Percentiles rank a stretch among this genome's conserved stretches.
Evolutionary conservation across 2,113 vertebrate genomes (phyloP).

Genomic region (Stigmatopora nigra): DNA sequence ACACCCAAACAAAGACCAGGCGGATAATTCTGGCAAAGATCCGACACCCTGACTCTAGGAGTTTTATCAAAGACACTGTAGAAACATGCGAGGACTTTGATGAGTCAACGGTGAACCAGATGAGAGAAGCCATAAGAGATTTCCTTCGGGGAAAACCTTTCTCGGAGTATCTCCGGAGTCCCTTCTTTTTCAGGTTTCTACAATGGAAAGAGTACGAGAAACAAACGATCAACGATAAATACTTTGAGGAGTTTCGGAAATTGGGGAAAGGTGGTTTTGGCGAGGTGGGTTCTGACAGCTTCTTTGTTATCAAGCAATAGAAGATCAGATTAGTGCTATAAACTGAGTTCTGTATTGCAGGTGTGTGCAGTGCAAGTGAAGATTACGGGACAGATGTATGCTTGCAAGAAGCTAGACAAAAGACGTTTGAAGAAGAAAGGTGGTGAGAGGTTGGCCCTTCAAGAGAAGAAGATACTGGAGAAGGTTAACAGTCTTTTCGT

Average conservation of each 20-base stretch:
- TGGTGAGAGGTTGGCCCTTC: slow-evolving; percentile 80
- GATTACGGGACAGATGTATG: slow-evolving; percentile 87
- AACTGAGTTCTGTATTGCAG: slow-evolving; percentile 52
- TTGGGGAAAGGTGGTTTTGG: slow-evolving; percentile 89
- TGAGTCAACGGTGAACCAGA: slow-evolving; percentile 51
- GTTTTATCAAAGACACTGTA: slow-evolving; percentile 67
- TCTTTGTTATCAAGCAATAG: neutral
- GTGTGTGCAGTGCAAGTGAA: slow-evolving; percentile 88
- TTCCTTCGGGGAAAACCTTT: slow-evolving; percentile 81
- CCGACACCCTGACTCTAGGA: slow-evolving; percentile 62
- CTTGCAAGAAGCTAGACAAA: slow-evolving; percentile 90
- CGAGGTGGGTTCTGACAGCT: slow-evolving; percentile 70
- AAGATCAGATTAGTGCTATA: neutral
- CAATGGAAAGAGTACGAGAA: slow-evolving; percentile 89
- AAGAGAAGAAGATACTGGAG: slow-evolving; percentile 87
- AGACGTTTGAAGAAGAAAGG: slow-evolving; percentile 83
- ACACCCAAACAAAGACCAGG: slow-evolving; percentile 54
- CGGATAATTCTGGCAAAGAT: slow-evolving; percentile 69
- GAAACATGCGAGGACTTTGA: slow-evolving; percentile 62
- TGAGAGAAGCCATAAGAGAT: slow-evolving; percentile 65
- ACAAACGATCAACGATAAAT: slow-evolving; percentile 77
- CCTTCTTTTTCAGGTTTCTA: slow-evolving; percentile 78
- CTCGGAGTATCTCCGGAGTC: slow-evolving; percentile 74
- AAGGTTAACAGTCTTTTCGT: slow-evolving; percentile 82
- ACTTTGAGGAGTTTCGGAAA: slow-evolving; percentile 83